A percentile compares a stretch with the other conserved stretches of the same genome.
Evolutionary conservation across 2,797 vertebrate species (phyloP).

Genomic region (Muraenolepis orangiensis): DNA sequence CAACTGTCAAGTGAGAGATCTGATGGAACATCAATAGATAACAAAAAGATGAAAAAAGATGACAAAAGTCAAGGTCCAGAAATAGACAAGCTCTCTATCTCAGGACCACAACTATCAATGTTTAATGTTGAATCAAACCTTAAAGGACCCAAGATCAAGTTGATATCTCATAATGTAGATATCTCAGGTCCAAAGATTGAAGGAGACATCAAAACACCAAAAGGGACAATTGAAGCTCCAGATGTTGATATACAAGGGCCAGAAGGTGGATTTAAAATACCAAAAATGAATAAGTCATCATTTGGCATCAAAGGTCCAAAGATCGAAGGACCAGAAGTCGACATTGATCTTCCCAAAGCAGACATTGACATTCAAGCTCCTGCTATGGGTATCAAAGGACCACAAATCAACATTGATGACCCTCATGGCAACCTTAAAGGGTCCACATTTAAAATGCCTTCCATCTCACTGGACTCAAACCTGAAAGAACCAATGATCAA

Average conservation of each 20-base stretch:
- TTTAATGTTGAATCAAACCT: slow-evolving; percentile 36
- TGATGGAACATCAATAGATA: slow-evolving; percentile 26
- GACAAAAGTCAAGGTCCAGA: background rate
- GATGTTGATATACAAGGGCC: slow-evolving; percentile 10
- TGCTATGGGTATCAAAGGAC: background rate
- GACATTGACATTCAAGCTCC: slow-evolving; percentile 20
- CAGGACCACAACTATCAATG: no score
- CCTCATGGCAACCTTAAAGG: slow-evolving; percentile 9
- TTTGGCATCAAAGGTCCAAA: slow-evolving; percentile 26
- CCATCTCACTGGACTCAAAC: slow-evolving; percentile 1
- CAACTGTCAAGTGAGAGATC: slow-evolving; percentile 32
- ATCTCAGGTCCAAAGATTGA: slow-evolving; percentile 1
- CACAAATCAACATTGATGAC: slow-evolving; percentile 15
- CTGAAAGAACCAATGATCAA: slow-evolving; percentile 9
- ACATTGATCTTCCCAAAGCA: slow-evolving; percentile 10
- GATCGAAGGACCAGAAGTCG: slow-evolving; percentile 17
- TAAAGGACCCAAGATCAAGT: no score
- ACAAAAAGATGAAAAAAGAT: no score
- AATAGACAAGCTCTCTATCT: no score
- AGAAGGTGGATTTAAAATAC: slow-evolving; percentile 24
- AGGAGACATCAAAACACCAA: slow-evolving; percentile 1
- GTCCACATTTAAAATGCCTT: slow-evolving; percentile 28
- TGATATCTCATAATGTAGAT: slow-evolving; percentile 16
- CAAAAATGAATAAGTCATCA: slow-evolving; percentile 38
- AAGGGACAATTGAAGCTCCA: slow-evolving; percentile 8